phyloP scores from a whole-genome alignment of 2,113 vertebrate genomes.

The Eidolon helvum region DNA sequence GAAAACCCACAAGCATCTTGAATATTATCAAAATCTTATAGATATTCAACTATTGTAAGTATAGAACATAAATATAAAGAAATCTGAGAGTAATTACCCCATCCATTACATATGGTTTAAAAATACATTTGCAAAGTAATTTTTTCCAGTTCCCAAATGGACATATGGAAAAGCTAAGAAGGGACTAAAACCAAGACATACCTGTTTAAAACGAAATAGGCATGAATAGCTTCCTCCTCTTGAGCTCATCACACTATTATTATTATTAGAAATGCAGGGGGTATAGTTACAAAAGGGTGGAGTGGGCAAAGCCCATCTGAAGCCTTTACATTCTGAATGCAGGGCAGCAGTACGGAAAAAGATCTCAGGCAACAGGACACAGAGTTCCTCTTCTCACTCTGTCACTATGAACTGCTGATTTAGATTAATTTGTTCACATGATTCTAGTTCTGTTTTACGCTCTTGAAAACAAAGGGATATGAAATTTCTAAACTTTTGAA shows the following conservation, averaged over 20 bases:
- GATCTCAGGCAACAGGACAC: not conserved
- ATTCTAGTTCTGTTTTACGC: not conserved
- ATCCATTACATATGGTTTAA: not conserved
- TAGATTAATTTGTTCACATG: not conserved
- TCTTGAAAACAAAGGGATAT: not conserved
- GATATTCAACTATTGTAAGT: not conserved
- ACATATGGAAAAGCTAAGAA: not conserved
- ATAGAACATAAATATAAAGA: not conserved
- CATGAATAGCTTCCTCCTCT: not conserved
- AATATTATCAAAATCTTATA: not conserved
- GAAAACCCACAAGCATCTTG: not conserved
- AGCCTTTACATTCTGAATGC: not conserved
- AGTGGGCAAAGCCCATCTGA: not conserved
- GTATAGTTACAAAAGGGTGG: not conserved
- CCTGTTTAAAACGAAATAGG: not conserved
- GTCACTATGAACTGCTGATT: not conserved
- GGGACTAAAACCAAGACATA: not conserved
- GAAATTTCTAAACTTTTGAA: not conserved
- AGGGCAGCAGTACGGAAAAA: not conserved
- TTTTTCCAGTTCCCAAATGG: not conserved
- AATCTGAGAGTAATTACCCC: not conserved
- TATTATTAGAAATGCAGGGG: not conserved
- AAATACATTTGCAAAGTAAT: not conserved
- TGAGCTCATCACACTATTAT: not conserved
- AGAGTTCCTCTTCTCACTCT: accelerated